These are phyloP conservation scores for Dendroctonus ponderosae DNA, from an alignment of 1,140 invertebrate genomes.

Conservation along the genomic window DNA sequence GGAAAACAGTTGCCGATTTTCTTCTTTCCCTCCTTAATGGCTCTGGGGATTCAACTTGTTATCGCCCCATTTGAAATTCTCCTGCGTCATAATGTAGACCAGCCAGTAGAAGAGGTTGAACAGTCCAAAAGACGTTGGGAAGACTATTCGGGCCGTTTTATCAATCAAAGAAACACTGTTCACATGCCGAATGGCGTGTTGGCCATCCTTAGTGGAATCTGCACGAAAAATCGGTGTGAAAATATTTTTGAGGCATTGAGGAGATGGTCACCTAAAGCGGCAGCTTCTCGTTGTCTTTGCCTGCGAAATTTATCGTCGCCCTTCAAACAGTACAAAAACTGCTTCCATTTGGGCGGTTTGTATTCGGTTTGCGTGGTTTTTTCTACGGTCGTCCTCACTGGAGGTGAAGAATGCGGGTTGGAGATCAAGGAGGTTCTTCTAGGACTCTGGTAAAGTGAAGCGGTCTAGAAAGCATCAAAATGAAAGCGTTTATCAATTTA, in stretches of 20 bases:
- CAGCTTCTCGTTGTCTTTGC: constrained; percentile 70
- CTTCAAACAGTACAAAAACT: constrained; percentile 75
- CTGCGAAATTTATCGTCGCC: constrained; percentile 75
- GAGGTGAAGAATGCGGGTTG: constrained; percentile 41
- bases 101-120: constrained; percentile 89
- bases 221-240: constrained; percentile 2
- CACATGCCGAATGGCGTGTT: constrained; percentile 63
- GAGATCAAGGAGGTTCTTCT: constrained; percentile 42
- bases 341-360: constrained; percentile 69
- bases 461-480: constrained; percentile 36
- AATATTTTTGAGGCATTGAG: constrained; percentile 9
- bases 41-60: constrained; percentile 47
- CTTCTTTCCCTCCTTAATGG: constrained; percentile 28
- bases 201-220: constrained; percentile 40
- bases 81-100: constrained; percentile 69
- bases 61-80: constrained; percentile 73
- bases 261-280: constrained; percentile 44
- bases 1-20: neutral
- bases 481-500: neutral
- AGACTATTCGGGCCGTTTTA: constrained; percentile 76
- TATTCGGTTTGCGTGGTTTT: constrained; percentile 78
- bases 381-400: constrained; percentile 66
- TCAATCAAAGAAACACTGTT: constrained; percentile 90
- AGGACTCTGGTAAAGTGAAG: constrained; percentile 39
- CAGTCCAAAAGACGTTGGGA: constrained; percentile 81